Evolutionary conservation across 2,797 vertebrate species (phyloP), one percentile per base, ranked within the genome.

Genomic region (Balearica regulorum): DNA sequence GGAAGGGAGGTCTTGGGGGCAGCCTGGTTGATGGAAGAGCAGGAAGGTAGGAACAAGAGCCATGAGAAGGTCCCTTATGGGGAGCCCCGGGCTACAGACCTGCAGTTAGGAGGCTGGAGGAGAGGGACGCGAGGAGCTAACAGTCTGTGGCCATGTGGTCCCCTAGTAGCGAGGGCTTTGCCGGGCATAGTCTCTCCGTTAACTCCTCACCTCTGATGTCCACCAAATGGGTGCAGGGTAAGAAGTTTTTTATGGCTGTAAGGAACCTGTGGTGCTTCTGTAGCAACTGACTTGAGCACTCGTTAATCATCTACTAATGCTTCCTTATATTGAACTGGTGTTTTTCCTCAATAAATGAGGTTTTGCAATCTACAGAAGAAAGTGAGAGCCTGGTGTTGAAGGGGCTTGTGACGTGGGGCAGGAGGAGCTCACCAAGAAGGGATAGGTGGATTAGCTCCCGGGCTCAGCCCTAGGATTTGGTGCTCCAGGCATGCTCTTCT

Each of bases 291-390:
- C 55, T 76, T 64, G 37, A 93, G 62, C 16, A 8, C 66, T 49
- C 10, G 86, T 96, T 96, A 96, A 96, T 96, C 55, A 95, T 97
- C 94, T 89, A 85, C 95, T 57, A 77, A 76, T 43, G 39, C 64
- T 90, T 93, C 85, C 88, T 87, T 4, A 0, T 79, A 35, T n/a
- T 26, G 72, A 77, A 15, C 31, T 77, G 29, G 7, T 78, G 22
- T 37, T 87, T 94, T 88, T 49, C 61, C 49, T 81, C 35, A 61
- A 31, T 73, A 80, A 77, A 61, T 9, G 46, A 61, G 57, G 48
- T 87, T 94, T 94, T 94, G 78, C 79, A 90, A 78, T 78, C 65
- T 39, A 13, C 37, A 46, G 61, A 87, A 49, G 73, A 86, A 81
- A 72, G 66, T 1, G 3, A 76, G 80, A 81, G 31, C 14, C 28